A percentile compares a stretch with the other conserved stretches of the same genome.
These are phyloP conservation scores for Pristionchus arcanus DNA, from an alignment of 2,888 invertebrate species.

Conservation along the genomic window DNA sequence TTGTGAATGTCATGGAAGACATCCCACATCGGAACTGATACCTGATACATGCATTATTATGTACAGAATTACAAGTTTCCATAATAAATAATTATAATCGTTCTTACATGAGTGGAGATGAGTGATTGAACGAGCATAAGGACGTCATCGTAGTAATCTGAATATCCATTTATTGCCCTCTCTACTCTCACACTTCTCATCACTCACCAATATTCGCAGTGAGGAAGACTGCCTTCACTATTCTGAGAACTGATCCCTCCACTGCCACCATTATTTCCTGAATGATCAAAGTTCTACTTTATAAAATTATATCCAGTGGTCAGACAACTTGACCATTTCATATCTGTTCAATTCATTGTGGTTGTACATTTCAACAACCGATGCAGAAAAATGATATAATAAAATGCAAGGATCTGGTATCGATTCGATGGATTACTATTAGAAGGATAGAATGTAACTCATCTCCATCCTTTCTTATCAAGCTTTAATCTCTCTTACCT, in stretches of 20 bases:
- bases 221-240: slow-evolving; percentile 84
- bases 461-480: too few species aligned
- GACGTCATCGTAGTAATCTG: slow-evolving; percentile 97
- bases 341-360: too few species aligned
- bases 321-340: background rate
- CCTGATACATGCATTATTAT: slow-evolving; percentile 80
- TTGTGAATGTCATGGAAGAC: slow-evolving; percentile 95
- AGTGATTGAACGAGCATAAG: slow-evolving; percentile 93
- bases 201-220: slow-evolving; percentile 59
- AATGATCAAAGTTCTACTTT: background rate
- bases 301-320: background rate
- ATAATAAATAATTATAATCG: slow-evolving; percentile 97
- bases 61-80: slow-evolving; percentile 88
- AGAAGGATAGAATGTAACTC: too few species aligned
- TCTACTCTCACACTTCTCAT: background rate
- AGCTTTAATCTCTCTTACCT: background rate
- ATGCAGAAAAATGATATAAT: too few species aligned
- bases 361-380: too few species aligned
- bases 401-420: too few species aligned
- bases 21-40: slow-evolving; percentile 82
- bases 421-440: too few species aligned
- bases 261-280: slow-evolving; percentile 88
- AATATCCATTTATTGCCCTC: slow-evolving; percentile 54
- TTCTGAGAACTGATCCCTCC: slow-evolving; percentile 93
- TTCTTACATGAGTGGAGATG: slow-evolving; percentile 87